phyloP scores from a whole-genome alignment of 2,797 vertebrate genomes.

The Onychomys arenicola region DNA sequence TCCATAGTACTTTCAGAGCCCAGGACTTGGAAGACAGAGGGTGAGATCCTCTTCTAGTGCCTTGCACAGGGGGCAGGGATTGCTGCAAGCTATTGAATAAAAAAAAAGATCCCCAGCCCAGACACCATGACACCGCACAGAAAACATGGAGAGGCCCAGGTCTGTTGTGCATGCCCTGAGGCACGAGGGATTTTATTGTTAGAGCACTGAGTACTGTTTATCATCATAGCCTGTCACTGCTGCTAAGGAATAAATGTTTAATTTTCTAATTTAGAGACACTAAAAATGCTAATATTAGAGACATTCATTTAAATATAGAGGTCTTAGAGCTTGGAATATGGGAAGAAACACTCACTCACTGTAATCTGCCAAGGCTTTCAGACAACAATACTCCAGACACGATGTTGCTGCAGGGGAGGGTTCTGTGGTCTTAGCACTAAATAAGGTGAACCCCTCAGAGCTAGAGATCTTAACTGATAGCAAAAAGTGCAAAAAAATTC shows the following conservation, averaged over 20 bases:
- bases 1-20: not conserved
- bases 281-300: slow-evolving; percentile 37
- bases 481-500: not conserved
- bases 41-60: not conserved
- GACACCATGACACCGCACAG: rapidly evolving
- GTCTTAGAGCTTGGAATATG: not conserved
- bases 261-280: slow-evolving; percentile 56
- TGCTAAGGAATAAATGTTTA: slow-evolving; percentile 55
- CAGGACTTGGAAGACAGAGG: not conserved
- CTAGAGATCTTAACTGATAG: not conserved
- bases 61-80: not conserved
- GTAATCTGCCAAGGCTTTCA: not conserved
- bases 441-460: not conserved
- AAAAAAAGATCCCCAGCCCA: not conserved
- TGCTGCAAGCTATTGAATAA: not conserved
- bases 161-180: rapidly evolving
- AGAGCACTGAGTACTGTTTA: not conserved
- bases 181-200: not conserved
- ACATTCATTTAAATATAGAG: slow-evolving; percentile 47
- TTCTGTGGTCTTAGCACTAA: not conserved
- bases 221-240: not conserved
- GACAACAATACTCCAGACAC: slow-evolving; percentile 25
- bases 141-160: rapidly evolving
- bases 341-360: not conserved
- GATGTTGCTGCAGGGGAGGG: not conserved